A percentile compares a stretch with the other conserved stretches of the same genome.
Evolutionary conservation across 2,888 invertebrate species (phyloP).

Genomic region (Drosophila nr. fundita): DNA sequence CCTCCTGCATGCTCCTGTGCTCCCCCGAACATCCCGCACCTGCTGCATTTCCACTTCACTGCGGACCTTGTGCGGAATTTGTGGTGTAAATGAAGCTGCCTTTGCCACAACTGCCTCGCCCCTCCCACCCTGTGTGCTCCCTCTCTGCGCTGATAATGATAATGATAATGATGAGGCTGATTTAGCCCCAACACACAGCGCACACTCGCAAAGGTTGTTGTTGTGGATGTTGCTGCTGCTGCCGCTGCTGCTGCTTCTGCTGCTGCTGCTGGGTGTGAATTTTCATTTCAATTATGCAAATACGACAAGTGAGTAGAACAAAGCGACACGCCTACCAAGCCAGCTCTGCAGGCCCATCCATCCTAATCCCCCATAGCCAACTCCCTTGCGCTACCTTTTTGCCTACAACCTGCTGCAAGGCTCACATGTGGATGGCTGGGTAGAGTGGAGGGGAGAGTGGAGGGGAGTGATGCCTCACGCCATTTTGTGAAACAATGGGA

Average conservation of each 20-base stretch:
- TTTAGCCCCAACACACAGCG: conserved; percentile 44
- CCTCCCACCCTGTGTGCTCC: too few relatives aligned
- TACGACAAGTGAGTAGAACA: conserved; percentile 74
- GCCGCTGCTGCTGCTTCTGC: conserved; percentile 18
- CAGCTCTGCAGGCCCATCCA: background rate
- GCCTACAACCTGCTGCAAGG: background rate
- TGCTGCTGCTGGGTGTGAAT: conserved; percentile 56
- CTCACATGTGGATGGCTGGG: conserved; percentile 1
- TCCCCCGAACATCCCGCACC: too few relatives aligned
- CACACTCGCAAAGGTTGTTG: conserved; percentile 8
- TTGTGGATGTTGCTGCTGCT: conserved; percentile 15
- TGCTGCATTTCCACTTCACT: conserved; percentile 51
- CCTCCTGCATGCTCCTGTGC: background rate
- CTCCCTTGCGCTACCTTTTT: conserved; percentile 3
- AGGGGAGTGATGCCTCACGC: conserved; percentile 48
- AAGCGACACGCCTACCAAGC: conserved; percentile 55
- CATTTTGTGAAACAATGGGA: conserved; percentile 75
- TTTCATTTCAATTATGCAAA: conserved; percentile 81
- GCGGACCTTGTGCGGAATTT: conserved; percentile 39
- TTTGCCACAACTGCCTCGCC: background rate
- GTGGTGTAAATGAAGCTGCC: conserved; percentile 57
- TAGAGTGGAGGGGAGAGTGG: background rate
- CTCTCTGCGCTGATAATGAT: conserved; percentile 40
- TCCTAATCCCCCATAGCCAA: background rate
- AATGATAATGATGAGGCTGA: conserved; percentile 78